These are phyloP conservation scores for Anoura caudifer DNA, from an alignment of 2,113 vertebrate species.

Conservation along the genomic window DNA sequence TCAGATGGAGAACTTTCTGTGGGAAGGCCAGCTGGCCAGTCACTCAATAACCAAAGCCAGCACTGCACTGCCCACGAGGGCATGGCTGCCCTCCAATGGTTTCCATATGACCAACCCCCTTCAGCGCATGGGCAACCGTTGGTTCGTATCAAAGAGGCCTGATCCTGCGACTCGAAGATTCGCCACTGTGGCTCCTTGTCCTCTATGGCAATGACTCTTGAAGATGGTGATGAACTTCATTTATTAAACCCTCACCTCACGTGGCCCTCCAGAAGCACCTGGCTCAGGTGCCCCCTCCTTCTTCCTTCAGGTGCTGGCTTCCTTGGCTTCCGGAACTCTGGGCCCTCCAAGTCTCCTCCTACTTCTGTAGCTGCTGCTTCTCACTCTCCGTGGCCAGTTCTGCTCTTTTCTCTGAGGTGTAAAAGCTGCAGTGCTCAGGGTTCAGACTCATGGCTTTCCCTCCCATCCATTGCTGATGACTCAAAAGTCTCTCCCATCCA, in stretches of 20 bases:
- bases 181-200: not conserved
- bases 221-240: not conserved
- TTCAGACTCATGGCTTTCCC: not conserved
- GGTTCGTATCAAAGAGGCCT: not conserved
- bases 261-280: not conserved
- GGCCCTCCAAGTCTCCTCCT: not conserved
- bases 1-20: not conserved
- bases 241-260: not conserved
- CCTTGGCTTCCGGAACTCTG: not conserved
- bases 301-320: not conserved
- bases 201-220: not conserved
- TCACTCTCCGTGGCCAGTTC: not conserved
- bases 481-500: not conserved
- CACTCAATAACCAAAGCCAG: not conserved
- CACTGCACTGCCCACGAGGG: not conserved
- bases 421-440: not conserved
- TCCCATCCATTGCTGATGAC: not conserved
- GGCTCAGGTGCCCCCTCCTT: not conserved
- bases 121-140: not conserved
- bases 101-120: not conserved
- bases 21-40: not conserved
- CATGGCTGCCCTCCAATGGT: not conserved
- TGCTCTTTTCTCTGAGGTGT: not conserved
- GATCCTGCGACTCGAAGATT: not conserved
- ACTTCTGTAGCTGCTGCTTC: not conserved